Percentiles rank a stretch among this genome's conserved stretches.
These are phyloP conservation scores for Proisotoma minuta DNA, from an alignment of 2,888 invertebrate genomes.

Conservation along the genomic window DNA sequence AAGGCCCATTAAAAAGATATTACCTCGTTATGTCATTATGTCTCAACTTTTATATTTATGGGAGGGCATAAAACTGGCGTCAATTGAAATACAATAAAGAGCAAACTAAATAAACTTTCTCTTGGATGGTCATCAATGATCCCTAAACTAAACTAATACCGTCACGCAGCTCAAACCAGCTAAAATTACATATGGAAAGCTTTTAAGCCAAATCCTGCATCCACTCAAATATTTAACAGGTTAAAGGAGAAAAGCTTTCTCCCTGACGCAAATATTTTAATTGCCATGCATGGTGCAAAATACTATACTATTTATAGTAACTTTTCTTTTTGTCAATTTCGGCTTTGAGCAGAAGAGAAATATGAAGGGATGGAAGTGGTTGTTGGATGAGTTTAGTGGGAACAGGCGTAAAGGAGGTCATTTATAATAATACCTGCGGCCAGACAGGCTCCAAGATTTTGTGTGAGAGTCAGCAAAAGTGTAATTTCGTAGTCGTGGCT, in stretches of 20 bases:
- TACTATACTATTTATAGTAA: too few species aligned
- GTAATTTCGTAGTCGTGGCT: conserved; percentile 17
- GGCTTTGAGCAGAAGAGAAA: too few species aligned
- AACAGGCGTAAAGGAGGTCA: too few species aligned
- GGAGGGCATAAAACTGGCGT: background rate
- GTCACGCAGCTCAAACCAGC: too few species aligned
- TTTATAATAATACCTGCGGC: conserved; percentile 11
- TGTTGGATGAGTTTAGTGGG: background rate
- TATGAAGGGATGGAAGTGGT: background rate
- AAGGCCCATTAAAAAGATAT: conserved; percentile 1
- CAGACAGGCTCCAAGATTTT: background rate
- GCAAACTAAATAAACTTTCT: background rate
- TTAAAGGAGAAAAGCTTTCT: too few species aligned
- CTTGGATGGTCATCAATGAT: background rate
- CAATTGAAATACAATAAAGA: conserved; percentile 2
- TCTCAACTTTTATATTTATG: conserved; percentile 1
- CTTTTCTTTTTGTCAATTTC: too few species aligned
- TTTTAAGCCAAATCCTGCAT: too few species aligned
- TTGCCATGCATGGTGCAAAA: too few species aligned
- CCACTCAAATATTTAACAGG: too few species aligned
- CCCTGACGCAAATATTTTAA: too few species aligned
- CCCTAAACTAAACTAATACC: background rate
- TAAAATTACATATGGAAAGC: too few species aligned
- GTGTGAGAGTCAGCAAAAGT: conserved; percentile 11
- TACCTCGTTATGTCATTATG: background rate